These are phyloP conservation scores for Oryzias javanicus DNA, from an alignment of 2,113 vertebrate species.

Conservation along the genomic window DNA sequence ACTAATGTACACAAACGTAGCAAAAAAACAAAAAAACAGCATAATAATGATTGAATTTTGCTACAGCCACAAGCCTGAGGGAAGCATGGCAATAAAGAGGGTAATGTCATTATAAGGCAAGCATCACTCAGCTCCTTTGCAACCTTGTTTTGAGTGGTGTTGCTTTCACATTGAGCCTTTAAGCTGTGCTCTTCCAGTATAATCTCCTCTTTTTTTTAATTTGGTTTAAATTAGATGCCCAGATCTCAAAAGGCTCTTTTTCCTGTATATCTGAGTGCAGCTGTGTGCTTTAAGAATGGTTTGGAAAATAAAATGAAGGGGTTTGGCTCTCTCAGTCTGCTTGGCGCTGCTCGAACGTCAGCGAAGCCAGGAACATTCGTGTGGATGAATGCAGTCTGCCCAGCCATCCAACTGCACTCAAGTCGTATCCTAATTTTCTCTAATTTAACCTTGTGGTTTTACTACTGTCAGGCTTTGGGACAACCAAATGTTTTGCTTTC, in stretches of 20 bases:
- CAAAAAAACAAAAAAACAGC: constrained; percentile 21
- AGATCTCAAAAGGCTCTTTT: constrained; percentile 18
- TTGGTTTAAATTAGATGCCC: constrained; percentile 8
- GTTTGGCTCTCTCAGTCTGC: constrained; percentile 11
- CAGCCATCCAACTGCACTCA: neutral
- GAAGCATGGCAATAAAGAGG: constrained; percentile 4
- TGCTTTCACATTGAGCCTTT: neutral
- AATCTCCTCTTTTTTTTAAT: neutral
- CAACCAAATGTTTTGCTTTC: too few species aligned
- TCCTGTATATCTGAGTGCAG: neutral
- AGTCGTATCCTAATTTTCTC: neutral
- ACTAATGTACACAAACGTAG: constrained; percentile 9
- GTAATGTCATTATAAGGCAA: constrained; percentile 8
- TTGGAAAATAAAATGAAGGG: constrained; percentile 17
- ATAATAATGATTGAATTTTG: constrained; percentile 18
- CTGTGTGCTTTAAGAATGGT: constrained; percentile 15
- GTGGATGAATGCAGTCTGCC: constrained; percentile 23
- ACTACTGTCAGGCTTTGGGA: too few species aligned
- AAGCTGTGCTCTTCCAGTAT: neutral
- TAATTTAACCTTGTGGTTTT: neutral
- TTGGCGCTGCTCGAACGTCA: constrained; percentile 12
- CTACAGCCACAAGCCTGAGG: neutral
- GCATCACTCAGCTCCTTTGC: neutral
- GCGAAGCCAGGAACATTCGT: constrained; percentile 23
- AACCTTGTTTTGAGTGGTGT: neutral